Base-by-base conservation (phyloP, 2,113 vertebrate genomes). In the Ailuropoda melanoleuca region DNA sequence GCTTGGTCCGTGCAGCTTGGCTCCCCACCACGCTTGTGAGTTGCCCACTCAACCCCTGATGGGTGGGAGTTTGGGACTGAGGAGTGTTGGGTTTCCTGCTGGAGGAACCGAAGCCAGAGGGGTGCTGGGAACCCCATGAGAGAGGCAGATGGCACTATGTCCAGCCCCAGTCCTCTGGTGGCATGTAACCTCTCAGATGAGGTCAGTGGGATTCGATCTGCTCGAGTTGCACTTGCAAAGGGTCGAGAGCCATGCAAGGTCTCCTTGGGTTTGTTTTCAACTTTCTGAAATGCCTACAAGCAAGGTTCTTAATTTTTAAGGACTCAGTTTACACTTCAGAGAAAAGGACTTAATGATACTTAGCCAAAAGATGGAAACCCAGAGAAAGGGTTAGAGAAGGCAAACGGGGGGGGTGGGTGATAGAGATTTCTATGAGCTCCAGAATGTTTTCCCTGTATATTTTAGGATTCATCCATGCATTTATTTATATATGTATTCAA, bases 281-380 rank as follows among this genome's bases (percentile, higher is more conserved):
- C 29, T 96, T 64, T 88, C 34, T 75, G 85, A 8, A 34, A 87
- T 81, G 82, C 84, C 21, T 62, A 6, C 72, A 95, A 66, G 31
- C 46, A 97, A 93, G 31, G 77, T 66, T 91, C 0, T 93, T 88
- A 48, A 48, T 85, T 95, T 97, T 94, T 72, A 86, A 97, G 58
- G 75, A 86, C 77, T 75, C 6, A 46, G 14, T 90, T 84, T 66
- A 39, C 9, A 85, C 26, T 88, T 80, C 50, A 89, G 64, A 88
- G 46, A 82, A 96, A 96, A 83, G 15, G 37, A 70, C 77, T 29
- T 74, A 90, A 77, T 75, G 68, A 46, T 86, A 34, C 24, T 87
- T 95, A 90, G 34, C 75, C 60, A 48, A 53, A 85, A 93, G 74
- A 46, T n/a, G 6, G 50, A 60, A 53, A 39, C 10, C n/a, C 29